Base-by-base conservation (phyloP, 2,888 invertebrate species). In the Teinopalpus imperialis region DNA sequence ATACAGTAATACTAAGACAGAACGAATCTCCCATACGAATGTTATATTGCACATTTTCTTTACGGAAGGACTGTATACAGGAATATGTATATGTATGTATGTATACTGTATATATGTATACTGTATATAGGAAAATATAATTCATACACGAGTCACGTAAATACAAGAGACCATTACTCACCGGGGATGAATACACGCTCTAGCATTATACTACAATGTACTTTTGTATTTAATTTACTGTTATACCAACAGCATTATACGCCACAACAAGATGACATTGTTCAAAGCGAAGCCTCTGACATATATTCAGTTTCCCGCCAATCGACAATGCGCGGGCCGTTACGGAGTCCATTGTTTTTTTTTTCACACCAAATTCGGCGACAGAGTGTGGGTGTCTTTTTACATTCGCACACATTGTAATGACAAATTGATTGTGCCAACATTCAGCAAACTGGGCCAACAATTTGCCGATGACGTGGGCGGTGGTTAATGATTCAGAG, bases 361-460 rank as follows among this genome's bases (percentile, higher is more conserved):
- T 70, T 74, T 72, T 69, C 67, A 66, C 66, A 67, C 73, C 74
- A 61, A 74, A 76, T 80, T 75, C 60, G 74, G 68, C 53, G 58
- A 56, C 51, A 57, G 47, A 57, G 65, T 68, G 82, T 79, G 73
- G 81, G 83, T 66, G 82, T 73, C 57, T 62, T 67, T 81, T 81
- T 81, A 81, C 77, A 71, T 74, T 75, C 72, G 67, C 78, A 73
- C 75, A 69, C 60, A 66, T 65, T 65, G 69, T 71, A 61, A 72
- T 72, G 86, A 83, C 77, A 81, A 76, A 83, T 83, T 82, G 86
- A 86, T 83, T 81, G 75, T 69, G 61, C 69, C 72, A 69, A 74
- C 64, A 71, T 66, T 69, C 69, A 66, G 49, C 50, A 63, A 83
- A 80, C 63, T 75, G 61, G 81, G 75, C 67, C 80, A 69, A 69